phyloP scores from a whole-genome alignment of 2,888 invertebrate genomes.

The Auanema freiburgensis region DNA sequence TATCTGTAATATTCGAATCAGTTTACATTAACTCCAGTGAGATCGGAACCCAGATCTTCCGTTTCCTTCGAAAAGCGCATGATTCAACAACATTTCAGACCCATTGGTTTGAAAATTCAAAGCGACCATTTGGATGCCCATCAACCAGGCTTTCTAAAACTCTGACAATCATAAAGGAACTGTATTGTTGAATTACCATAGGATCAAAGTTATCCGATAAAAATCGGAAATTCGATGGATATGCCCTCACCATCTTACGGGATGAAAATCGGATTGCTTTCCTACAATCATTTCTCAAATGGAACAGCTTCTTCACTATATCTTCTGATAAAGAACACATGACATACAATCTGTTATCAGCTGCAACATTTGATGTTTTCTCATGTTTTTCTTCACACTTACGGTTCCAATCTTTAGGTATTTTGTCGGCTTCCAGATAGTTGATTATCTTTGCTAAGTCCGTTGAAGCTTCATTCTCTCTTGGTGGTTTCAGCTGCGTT shows the following conservation, averaged over 20 bases:
- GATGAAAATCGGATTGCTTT: slow-evolving; percentile 16
- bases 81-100: slow-evolving; percentile 83
- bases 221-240: slow-evolving; percentile 29
- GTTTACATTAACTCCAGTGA: background rate
- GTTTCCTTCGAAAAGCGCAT: slow-evolving; percentile 88
- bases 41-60: slow-evolving; percentile 77
- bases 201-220: slow-evolving; percentile 26
- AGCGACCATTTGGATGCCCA: slow-evolving; percentile 87
- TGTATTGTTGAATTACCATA: slow-evolving; percentile 22
- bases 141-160: slow-evolving; percentile 79
- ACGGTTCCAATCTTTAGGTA: slow-evolving; percentile 19
- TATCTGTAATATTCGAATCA: slow-evolving; percentile 11
- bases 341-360: slow-evolving; percentile 13
- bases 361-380: slow-evolving; percentile 14
- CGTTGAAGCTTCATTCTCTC: slow-evolving; percentile 35
- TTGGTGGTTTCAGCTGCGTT: slow-evolving; percentile 25
- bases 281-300: slow-evolving; percentile 6
- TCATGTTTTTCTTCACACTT: background rate
- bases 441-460: slow-evolving; percentile 54
- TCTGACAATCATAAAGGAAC: background rate
- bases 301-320: slow-evolving; percentile 3
- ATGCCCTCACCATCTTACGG: slow-evolving; percentile 29
- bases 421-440: slow-evolving; percentile 50
- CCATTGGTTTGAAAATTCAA: slow-evolving; percentile 73
- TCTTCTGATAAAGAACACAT: slow-evolving; percentile 23